Evolutionary conservation across 1,140 invertebrate species (phyloP), one percentile per base, ranked within the genome.

Genomic region (Listronotus bonariensis): DNA sequence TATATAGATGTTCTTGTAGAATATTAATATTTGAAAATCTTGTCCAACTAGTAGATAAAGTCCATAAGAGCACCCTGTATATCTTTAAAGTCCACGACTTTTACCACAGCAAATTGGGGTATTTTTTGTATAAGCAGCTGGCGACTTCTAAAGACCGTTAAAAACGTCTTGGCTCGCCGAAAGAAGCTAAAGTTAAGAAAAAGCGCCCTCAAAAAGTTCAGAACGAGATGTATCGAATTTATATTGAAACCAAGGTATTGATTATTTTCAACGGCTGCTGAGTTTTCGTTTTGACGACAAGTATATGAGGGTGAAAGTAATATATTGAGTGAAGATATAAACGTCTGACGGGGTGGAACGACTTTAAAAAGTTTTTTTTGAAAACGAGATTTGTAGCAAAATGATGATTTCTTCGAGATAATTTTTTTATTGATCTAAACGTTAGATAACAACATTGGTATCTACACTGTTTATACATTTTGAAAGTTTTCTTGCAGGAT

Each of bases 171-270:
- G 5, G 17, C 51, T 38, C 14, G 31, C 12, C 51, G 8, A 34
- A 18, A 41, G 53, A 41, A 41, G 32, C 7, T 9, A 15, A 26
- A 51, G 15, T 18, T 20, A 60, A n/a, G n/a, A n/a, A 26, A 51
- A 31, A 49, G 45, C 45, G 17, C 57, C 57, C 38, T 46, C 26
- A 41, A 57, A 38, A 42, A 51, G 57, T 60, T 34, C 45, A 12
- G 8, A 60, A 60, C 57, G 57, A 60, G 57, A 60, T 60, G 57
- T 60, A 60, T 60, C 57, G 57, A 60, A 60, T 60, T 60, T 36
- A 41, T 51, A 60, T 60, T 60, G 43, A 60, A 51, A 51, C 57
- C 18, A 10, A 18, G 11, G 57, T 60, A 60, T 60, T 60, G 57
- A 60, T 60, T 60, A 60, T 60, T 49, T 60, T 60, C 45, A 60